Evolutionary conservation across 2,888 invertebrate genomes (phyloP).

Genomic region (Apodemia zela): DNA sequence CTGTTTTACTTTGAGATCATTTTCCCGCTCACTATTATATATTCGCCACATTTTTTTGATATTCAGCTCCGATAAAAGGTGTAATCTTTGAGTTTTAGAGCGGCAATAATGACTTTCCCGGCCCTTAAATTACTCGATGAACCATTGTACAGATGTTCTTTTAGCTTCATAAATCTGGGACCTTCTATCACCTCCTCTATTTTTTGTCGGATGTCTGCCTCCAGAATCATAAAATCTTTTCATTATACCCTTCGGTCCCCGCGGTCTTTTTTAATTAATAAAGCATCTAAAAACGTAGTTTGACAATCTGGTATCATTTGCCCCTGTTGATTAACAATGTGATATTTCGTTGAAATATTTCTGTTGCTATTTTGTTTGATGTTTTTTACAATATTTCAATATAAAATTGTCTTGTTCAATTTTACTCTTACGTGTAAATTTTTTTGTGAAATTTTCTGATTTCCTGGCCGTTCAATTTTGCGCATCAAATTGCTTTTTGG

Average conservation of each 20-base stretch:
- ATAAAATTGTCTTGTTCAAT: too few species aligned
- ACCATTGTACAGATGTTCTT: not conserved
- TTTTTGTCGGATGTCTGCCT: too few species aligned
- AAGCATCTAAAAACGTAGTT: too few species aligned
- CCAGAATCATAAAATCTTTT: too few species aligned
- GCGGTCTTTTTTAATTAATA: too few species aligned
- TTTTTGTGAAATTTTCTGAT: conserved; percentile 10
- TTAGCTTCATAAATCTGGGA: not conserved
- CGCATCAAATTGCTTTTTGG: not conserved
- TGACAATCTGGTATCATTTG: too few species aligned
- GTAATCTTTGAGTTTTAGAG: not conserved
- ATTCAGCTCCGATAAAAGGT: conserved; percentile 14
- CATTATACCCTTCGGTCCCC: too few species aligned
- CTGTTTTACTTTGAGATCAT: conserved; percentile 14
- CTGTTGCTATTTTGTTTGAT: too few species aligned
- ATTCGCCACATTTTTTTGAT: conserved; percentile 18
- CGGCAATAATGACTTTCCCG: conserved; percentile 14
- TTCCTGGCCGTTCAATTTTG: not conserved
- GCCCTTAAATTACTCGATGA: not conserved
- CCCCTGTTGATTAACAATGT: too few species aligned
- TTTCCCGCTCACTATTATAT: conserved; percentile 11
- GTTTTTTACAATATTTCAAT: too few species aligned
- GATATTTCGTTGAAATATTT: too few species aligned
- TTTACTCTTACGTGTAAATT: too few species aligned
- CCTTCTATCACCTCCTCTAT: not conserved